Base-by-base conservation (phyloP, 2,797 vertebrate genomes). In the Harpagifer antarcticus region DNA sequence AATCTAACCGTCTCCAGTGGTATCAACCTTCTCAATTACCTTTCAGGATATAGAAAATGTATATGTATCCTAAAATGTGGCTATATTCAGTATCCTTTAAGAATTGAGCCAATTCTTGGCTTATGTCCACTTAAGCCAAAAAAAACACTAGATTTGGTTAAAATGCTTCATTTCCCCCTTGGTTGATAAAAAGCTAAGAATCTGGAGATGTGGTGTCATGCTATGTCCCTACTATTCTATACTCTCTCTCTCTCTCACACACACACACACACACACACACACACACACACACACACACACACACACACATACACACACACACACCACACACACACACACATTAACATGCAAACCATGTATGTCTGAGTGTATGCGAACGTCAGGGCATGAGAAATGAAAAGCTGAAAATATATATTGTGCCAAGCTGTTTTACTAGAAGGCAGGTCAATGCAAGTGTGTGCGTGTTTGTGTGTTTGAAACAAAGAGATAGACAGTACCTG, bases 381-480 rank as follows among this genome's bases (percentile, higher is more conserved):
- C 37, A 27, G 64, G 74, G n/a, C 20, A 68, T 45, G 54, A 69
- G 20, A 54, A 64, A 76, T 40, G 40, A 67, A 20, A 40, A 82
- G 47, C 40, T 56, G 53, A 59, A 52, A 62, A 71, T 76, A 72
- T 79, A 68, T 68, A 48, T 64, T 79, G 23, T 50, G 59, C 54
- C 56, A 20, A 19, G 62, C 56, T 69, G 54, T 49, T 72, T 82
- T 59, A 70, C 44, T 62, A 43, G 53, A 73, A 76, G 78, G 66
- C 73, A 86, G 19, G 68, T 74, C 76, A 71, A 66, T 83, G 63
- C 79, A 74, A 65, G 76, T 68, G 49, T 77, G 49, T 45, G 57
- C 52, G 40, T 60, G 23, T 27, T 27, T 27, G 27, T 49, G 20
- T 45, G 33, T 68, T 49, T 79, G 23, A 68, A 50, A 57, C 54